Conservation (phyloP, 1,140 invertebrate species). For the Drosophila setifemur region DNA sequence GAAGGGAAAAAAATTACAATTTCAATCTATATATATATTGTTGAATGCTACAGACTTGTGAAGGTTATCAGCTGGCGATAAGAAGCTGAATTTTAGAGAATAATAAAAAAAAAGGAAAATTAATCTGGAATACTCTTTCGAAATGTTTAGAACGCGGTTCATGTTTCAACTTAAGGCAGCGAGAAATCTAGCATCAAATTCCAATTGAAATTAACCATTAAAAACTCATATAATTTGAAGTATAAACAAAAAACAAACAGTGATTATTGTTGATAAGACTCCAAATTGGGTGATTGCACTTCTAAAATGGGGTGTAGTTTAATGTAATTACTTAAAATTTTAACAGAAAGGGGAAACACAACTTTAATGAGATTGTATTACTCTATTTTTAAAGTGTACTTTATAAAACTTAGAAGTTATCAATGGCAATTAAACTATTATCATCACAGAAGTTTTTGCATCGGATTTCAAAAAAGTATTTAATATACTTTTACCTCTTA, state of each 20-base stretch:
- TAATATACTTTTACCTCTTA: too few relatives aligned
- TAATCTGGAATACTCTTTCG: constrained; percentile 5
- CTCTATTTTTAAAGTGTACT: too few relatives aligned
- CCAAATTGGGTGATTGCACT: background rate
- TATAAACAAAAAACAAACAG: constrained; percentile 9
- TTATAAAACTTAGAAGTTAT: too few relatives aligned
- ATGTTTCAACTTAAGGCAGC: constrained; percentile 14
- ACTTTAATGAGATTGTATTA: too few relatives aligned
- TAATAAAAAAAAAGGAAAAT: constrained; percentile 9
- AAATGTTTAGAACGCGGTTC: constrained; percentile 1
- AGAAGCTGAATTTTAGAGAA: constrained; percentile 23
- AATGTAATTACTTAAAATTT: too few relatives aligned
- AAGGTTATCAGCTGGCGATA: constrained; percentile 60
- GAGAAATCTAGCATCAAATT: constrained; percentile 56
- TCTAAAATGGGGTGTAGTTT: too few relatives aligned
- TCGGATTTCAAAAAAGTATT: too few relatives aligned
- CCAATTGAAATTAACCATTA: constrained; percentile 52
- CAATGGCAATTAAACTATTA: too few relatives aligned
- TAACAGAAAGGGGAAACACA: too few relatives aligned
- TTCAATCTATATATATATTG: constrained; percentile 39
- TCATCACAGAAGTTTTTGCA: too few relatives aligned
- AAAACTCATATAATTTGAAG: background rate
- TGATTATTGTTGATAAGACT: constrained; percentile 6
- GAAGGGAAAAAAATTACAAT: constrained; percentile 12
- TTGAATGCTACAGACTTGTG: constrained; percentile 35